Evolutionary conservation across 2,113 vertebrate genomes (phyloP).

Genomic region (Azemiops feae): DNA sequence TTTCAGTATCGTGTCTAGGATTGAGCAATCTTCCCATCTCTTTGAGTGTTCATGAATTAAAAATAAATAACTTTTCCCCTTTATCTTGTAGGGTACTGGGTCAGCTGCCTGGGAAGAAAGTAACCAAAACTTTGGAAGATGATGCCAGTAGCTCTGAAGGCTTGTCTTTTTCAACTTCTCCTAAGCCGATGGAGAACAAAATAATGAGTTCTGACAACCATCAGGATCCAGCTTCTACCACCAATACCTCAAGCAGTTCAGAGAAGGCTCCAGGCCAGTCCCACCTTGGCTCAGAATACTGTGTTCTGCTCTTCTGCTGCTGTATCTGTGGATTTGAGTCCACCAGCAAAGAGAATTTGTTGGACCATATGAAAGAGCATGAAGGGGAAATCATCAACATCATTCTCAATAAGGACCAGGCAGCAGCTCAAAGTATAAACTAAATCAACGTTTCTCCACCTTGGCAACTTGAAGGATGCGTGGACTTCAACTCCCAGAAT

Average conservation of each 20-base stretch:
- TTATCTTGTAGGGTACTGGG: slow-evolving; percentile 67
- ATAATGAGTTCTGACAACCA: slow-evolving; percentile 57
- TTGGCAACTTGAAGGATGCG: background rate
- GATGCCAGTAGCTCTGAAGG: slow-evolving; percentile 68
- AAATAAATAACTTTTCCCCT: slow-evolving; percentile 10
- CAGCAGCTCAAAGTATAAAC: slow-evolving; percentile 57
- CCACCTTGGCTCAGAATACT: slow-evolving; percentile 82
- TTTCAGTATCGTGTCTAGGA: background rate
- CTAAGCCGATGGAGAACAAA: slow-evolving; percentile 53
- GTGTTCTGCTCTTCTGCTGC: slow-evolving; percentile 94
- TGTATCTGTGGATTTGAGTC: slow-evolving; percentile 98
- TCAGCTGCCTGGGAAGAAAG: slow-evolving; percentile 62
- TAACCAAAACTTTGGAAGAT: slow-evolving; percentile 60
- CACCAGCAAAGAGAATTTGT: slow-evolving; percentile 91
- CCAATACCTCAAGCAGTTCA: slow-evolving; percentile 60
- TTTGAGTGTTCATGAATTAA: background rate
- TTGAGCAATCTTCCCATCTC: too few species aligned
- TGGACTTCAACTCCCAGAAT: background rate
- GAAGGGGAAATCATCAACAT: slow-evolving; percentile 98
- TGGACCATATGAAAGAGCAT: slow-evolving; percentile 99
- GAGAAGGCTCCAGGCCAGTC: slow-evolving; percentile 64
- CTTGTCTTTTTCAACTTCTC: slow-evolving; percentile 55
- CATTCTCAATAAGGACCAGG: slow-evolving; percentile 91
- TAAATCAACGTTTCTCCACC: background rate
- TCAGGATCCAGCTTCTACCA: slow-evolving; percentile 60